Evolutionary conservation across 1,140 invertebrate genomes (phyloP).

Genomic region (Gerris buenoi): DNA sequence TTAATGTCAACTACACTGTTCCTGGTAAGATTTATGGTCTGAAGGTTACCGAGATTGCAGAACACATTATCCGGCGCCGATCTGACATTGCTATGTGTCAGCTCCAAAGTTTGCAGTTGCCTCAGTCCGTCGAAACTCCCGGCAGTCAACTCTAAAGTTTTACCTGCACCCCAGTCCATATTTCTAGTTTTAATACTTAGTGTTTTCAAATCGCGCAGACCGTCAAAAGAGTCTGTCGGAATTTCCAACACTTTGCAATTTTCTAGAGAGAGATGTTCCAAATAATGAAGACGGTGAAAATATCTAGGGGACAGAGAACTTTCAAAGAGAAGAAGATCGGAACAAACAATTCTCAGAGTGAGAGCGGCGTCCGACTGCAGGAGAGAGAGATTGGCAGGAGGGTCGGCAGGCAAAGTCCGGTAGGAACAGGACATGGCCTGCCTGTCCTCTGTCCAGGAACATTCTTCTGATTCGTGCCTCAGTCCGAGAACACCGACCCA

Average conservation of each 20-base stretch:
- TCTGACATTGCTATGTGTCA: constrained; percentile 66
- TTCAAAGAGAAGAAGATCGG: constrained; percentile 60
- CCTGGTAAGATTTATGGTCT: constrained; percentile 64
- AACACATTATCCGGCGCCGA: constrained; percentile 55
- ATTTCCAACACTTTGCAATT: constrained; percentile 65
- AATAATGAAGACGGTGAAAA: constrained; percentile 52
- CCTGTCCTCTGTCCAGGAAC: constrained; percentile 37
- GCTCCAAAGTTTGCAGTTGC: constrained; percentile 59
- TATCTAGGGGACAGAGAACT: constrained; percentile 52
- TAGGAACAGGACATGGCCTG: constrained; percentile 45
- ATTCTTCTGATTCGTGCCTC: constrained; percentile 22
- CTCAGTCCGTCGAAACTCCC: constrained; percentile 53
- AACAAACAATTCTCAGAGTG: constrained; percentile 54
- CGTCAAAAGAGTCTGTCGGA: constrained; percentile 58
- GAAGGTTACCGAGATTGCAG: constrained; percentile 59
- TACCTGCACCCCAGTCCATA: constrained; percentile 53
- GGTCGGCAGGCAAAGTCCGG: constrained; percentile 50
- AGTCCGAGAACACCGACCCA: constrained; percentile 3
- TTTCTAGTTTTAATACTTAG: constrained; percentile 60
- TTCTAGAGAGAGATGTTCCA: constrained; percentile 55
- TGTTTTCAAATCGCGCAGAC: constrained; percentile 54
- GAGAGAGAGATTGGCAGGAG: constrained; percentile 34
- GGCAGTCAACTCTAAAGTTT: constrained; percentile 48
- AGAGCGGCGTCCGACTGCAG: constrained; percentile 53
- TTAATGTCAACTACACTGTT: constrained; percentile 60